Evolutionary conservation across 35 echinoderm and acorn worm genomes (phyloP), one percentile per base, ranked within the genome.

Genomic region (Anneissia japonica): DNA sequence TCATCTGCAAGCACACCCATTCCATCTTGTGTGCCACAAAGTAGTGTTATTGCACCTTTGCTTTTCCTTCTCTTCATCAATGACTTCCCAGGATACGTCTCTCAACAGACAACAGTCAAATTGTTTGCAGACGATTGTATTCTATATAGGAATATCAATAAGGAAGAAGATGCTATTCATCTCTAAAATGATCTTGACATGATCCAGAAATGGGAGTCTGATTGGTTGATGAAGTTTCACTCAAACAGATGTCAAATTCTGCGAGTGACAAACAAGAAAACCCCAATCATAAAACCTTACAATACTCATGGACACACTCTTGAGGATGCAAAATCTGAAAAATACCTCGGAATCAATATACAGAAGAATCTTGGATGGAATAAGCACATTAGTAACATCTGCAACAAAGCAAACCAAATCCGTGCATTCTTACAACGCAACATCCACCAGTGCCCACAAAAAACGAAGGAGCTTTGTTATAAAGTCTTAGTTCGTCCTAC

Each of bases 401-500:
- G 74, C 64, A 51, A 37, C 36, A 77, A 86, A 79, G 74, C 32
- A 11, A 86, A 86, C 17, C 36, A 9, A 86, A 78, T 34, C 16
- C 74, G 0, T 10, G 84, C 32, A 79, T 86, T 86, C 64, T 36
- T 79, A 31, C 72, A 37, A 37, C 31, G 84, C 30, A 86, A 86
- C 74, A 77, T 78, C 84, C 16, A 86, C 64, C 16, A 21, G 13
- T 36, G 84, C 32, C 13, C 84, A 77, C 34, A 31, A n/a, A 37
- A 9, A 86, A 79, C 64, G 7, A 55, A 84, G 33, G 31, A 32
- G 29, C 32, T 21, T 5, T 34, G 32, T 74, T 84, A 74, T 45
- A 84, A 32, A 46, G 31, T 45, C 4, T 45, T 32, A 56, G 73
- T 36, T 34, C 13, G 40, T 32, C 82, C 39, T 84, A 56, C 30